Percentiles rank a stretch among this genome's conserved stretches.
Conservation (phyloP, 2,797 vertebrate species). For the Tinamus major region DNA sequence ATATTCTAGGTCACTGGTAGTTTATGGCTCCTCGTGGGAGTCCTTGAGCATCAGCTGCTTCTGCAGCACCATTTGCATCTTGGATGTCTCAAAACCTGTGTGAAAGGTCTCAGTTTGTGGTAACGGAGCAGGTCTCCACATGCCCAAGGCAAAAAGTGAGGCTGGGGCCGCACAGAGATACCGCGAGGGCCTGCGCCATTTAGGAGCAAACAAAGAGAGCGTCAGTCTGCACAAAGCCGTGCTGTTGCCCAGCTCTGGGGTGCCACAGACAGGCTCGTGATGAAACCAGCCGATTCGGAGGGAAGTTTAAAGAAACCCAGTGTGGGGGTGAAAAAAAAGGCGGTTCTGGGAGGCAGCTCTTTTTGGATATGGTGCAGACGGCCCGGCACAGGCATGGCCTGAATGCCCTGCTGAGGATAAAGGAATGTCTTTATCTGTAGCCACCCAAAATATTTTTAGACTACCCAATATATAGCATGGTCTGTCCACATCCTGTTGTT, state of each 20-base stretch:
- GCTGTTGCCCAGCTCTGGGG: not conserved
- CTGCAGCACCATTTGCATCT: not conserved
- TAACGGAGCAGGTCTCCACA: not conserved
- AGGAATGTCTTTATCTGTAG: not conserved
- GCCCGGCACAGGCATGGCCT: not conserved
- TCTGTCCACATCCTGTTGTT: not conserved
- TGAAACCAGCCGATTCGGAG: not conserved
- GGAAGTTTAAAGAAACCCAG: not conserved
- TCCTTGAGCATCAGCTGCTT: not conserved
- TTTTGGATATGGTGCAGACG: not conserved
- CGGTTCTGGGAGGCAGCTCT: not conserved
- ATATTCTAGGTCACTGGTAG: not conserved
- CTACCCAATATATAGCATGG: not conserved
- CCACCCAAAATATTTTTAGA: not conserved
- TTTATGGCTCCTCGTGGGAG: not conserved
- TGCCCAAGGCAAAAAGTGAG: not conserved
- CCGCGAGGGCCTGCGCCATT: not conserved
- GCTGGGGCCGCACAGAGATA: not conserved
- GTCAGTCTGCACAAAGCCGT: not conserved
- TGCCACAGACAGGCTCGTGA: not conserved
- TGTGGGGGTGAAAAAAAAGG: not conserved
- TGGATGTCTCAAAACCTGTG: not conserved
- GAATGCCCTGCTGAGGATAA: not conserved
- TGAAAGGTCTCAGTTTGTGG: slow-evolving; percentile 9
- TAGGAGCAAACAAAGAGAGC: not conserved